Evolutionary conservation across 2,888 invertebrate genomes (phyloP).

Genomic region (Phortica okadai): DNA sequence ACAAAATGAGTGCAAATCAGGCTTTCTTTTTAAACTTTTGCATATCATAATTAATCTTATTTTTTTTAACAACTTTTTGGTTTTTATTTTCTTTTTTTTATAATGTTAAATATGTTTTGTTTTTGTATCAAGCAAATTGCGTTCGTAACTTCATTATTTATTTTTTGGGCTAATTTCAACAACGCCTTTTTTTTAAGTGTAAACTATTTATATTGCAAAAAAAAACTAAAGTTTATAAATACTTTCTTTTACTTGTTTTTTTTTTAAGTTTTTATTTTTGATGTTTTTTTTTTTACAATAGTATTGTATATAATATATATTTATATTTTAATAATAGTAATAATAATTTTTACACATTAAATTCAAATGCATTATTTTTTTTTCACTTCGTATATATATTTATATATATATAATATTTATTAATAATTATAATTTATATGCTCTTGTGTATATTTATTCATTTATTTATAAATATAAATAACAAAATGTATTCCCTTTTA

Average conservation of each 20-base stretch:
- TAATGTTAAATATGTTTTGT: conserved; percentile 8
- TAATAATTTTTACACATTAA: conserved; percentile 67
- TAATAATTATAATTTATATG: conserved; percentile 44
- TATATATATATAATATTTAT: conserved; percentile 55
- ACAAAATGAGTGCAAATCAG: background rate
- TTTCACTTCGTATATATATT: conserved; percentile 54
- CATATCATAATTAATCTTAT: background rate
- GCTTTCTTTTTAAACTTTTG: no score
- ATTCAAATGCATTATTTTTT: conserved; percentile 64
- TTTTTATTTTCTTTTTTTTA: background rate
- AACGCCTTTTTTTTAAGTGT: background rate
- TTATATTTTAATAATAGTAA: conserved; percentile 56
- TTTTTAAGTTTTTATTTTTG: conserved; percentile 39
- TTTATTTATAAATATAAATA: conserved; percentile 72
- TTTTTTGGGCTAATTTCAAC: conserved; percentile 10
- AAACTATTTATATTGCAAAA: conserved; percentile 31
- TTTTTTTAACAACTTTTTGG: background rate
- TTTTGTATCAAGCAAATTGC: background rate
- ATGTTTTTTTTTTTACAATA: conserved; percentile 48
- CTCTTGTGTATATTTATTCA: conserved; percentile 38
- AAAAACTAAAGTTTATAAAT: conserved; percentile 23
- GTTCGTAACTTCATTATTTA: conserved; percentile 30
- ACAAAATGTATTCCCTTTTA: conserved; percentile 70
- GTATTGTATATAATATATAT: conserved; percentile 50
- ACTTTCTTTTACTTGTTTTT: conserved; percentile 30